Conservation (phyloP, 2,797 vertebrate genomes). For the Tenualosa ilisha region DNA sequence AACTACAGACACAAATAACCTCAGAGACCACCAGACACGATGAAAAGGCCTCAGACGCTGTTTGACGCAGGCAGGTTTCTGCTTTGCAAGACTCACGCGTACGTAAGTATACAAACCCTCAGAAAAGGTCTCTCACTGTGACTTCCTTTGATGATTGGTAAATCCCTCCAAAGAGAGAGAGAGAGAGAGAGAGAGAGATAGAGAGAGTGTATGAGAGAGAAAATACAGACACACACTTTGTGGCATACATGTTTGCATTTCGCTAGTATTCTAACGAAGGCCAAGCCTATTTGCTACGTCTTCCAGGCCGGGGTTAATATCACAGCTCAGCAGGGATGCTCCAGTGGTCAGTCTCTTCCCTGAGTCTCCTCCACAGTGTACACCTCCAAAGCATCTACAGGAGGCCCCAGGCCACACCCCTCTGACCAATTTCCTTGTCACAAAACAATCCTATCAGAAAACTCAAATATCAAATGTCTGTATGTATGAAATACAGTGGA, state of each 20-base stretch:
- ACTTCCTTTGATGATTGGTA: constrained; percentile 21
- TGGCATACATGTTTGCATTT: neutral
- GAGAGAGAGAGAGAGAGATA: too few species aligned
- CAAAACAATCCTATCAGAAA: constrained; percentile 50
- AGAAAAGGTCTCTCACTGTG: neutral
- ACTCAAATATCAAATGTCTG: constrained; percentile 49
- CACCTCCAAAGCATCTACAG: neutral
- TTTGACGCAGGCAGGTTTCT: constrained; percentile 40
- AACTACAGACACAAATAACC: constrained; percentile 54
- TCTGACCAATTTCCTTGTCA: neutral
- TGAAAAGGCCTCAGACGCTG: constrained; percentile 58
- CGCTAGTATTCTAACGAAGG: neutral
- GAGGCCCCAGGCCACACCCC: neutral
- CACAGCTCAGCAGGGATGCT: neutral
- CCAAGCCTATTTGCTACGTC: neutral
- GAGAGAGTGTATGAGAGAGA: neutral
- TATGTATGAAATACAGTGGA: constrained; percentile 65
- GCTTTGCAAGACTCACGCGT: neutral
- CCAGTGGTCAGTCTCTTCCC: neutral
- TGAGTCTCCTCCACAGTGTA: neutral
- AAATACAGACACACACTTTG: neutral
- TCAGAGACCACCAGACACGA: constrained; percentile 67
- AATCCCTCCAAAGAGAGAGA: neutral
- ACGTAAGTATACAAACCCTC: constrained; percentile 2
- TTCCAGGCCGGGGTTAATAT: neutral